Conservation (phyloP, 2,888 invertebrate species). For the Formica aserva region DNA sequence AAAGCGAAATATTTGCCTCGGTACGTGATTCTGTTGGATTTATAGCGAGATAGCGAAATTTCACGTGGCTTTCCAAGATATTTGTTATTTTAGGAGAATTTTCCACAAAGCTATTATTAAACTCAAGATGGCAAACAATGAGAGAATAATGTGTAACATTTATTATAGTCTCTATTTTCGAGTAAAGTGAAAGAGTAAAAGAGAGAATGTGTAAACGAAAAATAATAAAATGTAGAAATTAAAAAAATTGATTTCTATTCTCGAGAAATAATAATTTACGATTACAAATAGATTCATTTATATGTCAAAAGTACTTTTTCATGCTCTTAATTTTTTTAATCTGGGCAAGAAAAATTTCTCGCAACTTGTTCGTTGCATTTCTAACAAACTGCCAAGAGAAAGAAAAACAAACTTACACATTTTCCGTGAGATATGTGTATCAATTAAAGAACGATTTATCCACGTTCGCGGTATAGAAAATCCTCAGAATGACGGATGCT, state of each 20-base stretch:
- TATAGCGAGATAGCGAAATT: not conserved
- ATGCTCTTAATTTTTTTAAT: not conserved
- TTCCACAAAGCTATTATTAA: not conserved
- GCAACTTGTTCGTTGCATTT: constrained; percentile 16
- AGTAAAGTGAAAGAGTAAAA: not conserved
- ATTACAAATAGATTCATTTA: not conserved
- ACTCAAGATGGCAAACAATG: not conserved
- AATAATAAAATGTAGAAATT: not conserved
- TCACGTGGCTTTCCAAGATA: not conserved
- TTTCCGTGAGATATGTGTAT: constrained; percentile 33
- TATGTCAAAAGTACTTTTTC: not conserved
- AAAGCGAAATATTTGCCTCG: constrained; percentile 42
- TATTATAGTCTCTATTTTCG: not conserved
- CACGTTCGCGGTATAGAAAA: constrained; percentile 40
- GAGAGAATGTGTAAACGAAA: not conserved
- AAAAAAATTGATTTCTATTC: not conserved
- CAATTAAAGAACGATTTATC: constrained; percentile 51
- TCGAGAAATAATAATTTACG: not conserved
- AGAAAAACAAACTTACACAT: constrained; percentile 25
- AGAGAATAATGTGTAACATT: not conserved
- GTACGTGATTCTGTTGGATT: not conserved
- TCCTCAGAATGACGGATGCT: constrained; percentile 43
- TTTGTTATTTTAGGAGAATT: constrained; percentile 9
- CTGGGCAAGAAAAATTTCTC: not conserved
- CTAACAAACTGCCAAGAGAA: constrained; percentile 31